Base-by-base conservation (phyloP, 2,888 invertebrate species). In the Alsophila aescularia region DNA sequence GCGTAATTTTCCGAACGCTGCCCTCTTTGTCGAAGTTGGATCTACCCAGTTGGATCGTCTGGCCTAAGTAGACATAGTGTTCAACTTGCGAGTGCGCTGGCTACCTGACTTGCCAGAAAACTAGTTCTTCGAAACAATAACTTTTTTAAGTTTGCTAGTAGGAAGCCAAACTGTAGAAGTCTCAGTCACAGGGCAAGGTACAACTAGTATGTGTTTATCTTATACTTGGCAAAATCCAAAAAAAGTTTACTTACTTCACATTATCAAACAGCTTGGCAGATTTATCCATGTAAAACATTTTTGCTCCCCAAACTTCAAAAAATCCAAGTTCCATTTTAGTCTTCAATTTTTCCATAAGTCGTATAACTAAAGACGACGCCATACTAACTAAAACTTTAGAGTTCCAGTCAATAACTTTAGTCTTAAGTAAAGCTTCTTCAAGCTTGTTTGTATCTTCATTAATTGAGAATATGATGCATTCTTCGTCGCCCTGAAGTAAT, bases 391-490 rank as follows among this genome's bases (percentile, higher is more conserved):
- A 5, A 15, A 36, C 34, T 42, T 36, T 24, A 12, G 45, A 51
- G 12, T 41, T 66, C 71, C 77, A 76, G 37, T 74, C 67, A 21
- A 76, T 72, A 31, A 69, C 18, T 31, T 66, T 67, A 3, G 77
- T 74, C 36, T 61, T 62, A 7, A 57, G 12, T 9, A 74, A 10
- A n/a, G 75, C 70, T 41, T 70, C 67, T 64, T 71, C 69, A 13
- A 77, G 58, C 39, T 71, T 62, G 18, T 50, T 62, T 0, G 72
- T 76, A 44, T 76, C 67, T 51, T 69, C 58, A 4, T 50, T 55
- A 3, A 67, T 54, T 29, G 70, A 67, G 52, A 66, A 70, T 32
- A 72, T 52, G 31, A 71, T 59, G 4, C 53, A 52, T 10, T 62
- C 62, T 34, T 55, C 39, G 2, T 41, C 15, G 15, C 47, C 48